A percentile compares a stretch with the other conserved stretches of the same genome.
These are phyloP conservation scores for Myotis brandtii DNA, from an alignment of 2,113 vertebrate species.

Conservation along the genomic window DNA sequence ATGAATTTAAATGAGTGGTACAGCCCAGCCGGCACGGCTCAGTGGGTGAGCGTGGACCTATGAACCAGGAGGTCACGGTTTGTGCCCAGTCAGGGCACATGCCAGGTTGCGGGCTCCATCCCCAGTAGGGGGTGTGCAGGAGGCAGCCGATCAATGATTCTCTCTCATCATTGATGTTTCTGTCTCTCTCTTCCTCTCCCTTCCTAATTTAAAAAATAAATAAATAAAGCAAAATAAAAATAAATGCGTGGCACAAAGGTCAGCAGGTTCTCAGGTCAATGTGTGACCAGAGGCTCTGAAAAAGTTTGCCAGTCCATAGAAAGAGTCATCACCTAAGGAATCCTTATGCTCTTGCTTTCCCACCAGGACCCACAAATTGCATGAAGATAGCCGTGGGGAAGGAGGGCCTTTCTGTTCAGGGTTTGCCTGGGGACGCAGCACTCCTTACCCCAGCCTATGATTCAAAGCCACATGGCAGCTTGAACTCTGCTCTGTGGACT, in stretches of 20 bases:
- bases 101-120: too few relatives aligned
- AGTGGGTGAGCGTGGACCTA: too few relatives aligned
- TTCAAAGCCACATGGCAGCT: background rate
- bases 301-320: background rate
- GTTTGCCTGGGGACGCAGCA: background rate
- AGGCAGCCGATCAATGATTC: too few relatives aligned
- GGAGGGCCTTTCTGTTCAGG: background rate
- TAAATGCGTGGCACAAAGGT: constrained; percentile 26
- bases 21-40: too few relatives aligned
- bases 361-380: background rate
- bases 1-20: constrained; percentile 54
- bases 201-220: too few relatives aligned
- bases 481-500: background rate
- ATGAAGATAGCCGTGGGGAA: background rate
- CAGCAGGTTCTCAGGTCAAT: constrained; percentile 11
- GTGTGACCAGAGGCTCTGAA: background rate
- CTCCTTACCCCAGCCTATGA: background rate
- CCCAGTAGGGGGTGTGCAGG: too few relatives aligned
- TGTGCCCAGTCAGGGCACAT: too few relatives aligned
- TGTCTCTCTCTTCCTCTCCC: too few relatives aligned
- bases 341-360: background rate
- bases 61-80: too few relatives aligned
- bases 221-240: too few relatives aligned
- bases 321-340: background rate
- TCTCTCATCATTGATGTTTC: too few relatives aligned